Evolutionary conservation across 2,797 vertebrate species (phyloP), one percentile per base, ranked within the genome.

Genomic region (Leptodactylus fallax): DNA sequence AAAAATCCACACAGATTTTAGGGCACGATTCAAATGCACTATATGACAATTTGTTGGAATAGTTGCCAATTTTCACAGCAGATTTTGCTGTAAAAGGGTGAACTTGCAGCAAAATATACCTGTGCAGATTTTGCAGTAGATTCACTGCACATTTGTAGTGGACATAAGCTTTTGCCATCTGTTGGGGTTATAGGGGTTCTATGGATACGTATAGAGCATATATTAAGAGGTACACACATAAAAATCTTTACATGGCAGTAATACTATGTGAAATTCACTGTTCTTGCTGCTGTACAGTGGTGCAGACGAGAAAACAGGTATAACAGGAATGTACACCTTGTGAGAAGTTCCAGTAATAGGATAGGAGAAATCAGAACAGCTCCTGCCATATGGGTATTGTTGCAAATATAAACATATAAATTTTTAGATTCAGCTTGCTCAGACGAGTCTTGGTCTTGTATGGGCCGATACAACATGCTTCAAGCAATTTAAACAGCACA

Each of bases 301-400:
- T 72, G 36, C 36, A 47, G 36, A 72, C 36, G 27, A 47, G 27
- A 7, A 72, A 72, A 77, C 74, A 53, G 74, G 74, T 53, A 23
- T 0, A 77, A 53, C 74, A 13, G 49, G 74, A 53, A 53, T 51
- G 49, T 77, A 21, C 47, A 53, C 1, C 19, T 51, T 12, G 27
- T 71, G 16, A 74, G 47, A 77, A 14, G 21, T 77, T 77, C 47
- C 74, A 12, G 74, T 77, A 77, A 23, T n/a, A 36, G 36, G 72
- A 36, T 61, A 8, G 60, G 36, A n/a, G 45, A 47, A n/a, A 53
- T 77, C 72, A 4, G 17, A 13, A 9, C 27, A n/a, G 19, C 8
- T 51, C 21, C 21, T 23, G 47, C 45, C 16, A 71, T 69, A 67
- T 19, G 27, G 36, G 27, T 2, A 36, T 45, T 71, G 69, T 77